Evolutionary conservation across 2,113 vertebrate species (phyloP), one percentile per base, ranked within the genome.

Genomic region (Axis porcinus): DNA sequence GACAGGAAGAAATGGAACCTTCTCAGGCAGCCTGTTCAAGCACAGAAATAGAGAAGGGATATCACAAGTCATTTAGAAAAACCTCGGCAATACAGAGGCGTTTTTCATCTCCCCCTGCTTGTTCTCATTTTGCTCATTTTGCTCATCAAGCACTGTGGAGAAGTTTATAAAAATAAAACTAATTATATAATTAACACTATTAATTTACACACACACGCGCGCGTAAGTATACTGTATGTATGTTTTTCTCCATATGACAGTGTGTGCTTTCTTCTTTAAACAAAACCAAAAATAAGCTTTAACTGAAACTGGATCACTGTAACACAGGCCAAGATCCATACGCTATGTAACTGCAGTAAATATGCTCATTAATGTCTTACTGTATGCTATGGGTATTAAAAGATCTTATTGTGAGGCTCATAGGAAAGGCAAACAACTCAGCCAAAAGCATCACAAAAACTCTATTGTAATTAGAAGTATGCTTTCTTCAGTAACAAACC

Each of bases 251-350:
- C 45, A 45, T 2, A 30, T 21, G 27, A 19, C 21, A 83, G 28
- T 28, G 6, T 70, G 33, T 50, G 33, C 13, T 94, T 96, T 87
- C 19, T 89, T 86, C 55, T 89, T 96, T 86, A 89, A 94, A 84
- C 58, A 40, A 87, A 95, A 92, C n/a, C 27, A 40, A 89, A 96
- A 94, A 43, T 76, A 88, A 83, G 78, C 47, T 83, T 84, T 54
- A 54, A 21, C 40, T 57, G 93, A 78, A 97, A 82, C 21, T 50
- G 5, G 36, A 94, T 92, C 84, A 60, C 3, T 16, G 36, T 23
- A 43, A 78, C 1, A 15, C 0, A 47, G 86, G 47, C 57, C 30
- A 43, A 64, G 50, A 82, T 19, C 50, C 57, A 58, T 12, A 76
- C 6, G 3, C 36, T 33, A 8, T 5, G 19, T 54, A 43, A 36